phyloP scores from a whole-genome alignment of 2,113 vertebrate genomes.

The Leiothrix lutea region DNA sequence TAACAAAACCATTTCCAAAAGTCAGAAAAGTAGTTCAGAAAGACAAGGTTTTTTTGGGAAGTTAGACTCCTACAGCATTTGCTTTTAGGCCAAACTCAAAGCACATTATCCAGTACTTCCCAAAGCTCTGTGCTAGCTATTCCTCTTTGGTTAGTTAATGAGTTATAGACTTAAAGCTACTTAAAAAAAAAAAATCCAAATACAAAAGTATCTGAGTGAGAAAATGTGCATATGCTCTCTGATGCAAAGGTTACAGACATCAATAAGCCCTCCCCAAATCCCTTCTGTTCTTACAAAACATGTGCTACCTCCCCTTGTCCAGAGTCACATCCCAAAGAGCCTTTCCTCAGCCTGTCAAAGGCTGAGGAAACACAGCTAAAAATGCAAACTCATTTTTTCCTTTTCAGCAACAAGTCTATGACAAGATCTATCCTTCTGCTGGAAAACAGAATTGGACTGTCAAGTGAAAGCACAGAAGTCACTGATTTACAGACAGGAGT shows the following conservation, averaged over 20 bases:
- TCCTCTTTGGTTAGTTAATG: constrained; percentile 29
- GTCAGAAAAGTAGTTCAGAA: neutral
- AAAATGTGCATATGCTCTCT: neutral
- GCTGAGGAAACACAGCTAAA: neutral
- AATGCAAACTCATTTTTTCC: neutral
- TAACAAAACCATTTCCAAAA: neutral
- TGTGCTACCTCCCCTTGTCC: rapidly evolving
- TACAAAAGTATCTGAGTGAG: neutral
- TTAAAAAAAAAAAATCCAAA: neutral
- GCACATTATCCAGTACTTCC: neutral
- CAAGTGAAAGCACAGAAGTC: neutral
- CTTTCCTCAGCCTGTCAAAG: neutral
- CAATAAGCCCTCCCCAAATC: neutral
- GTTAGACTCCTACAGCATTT: neutral
- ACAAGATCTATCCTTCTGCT: neutral
- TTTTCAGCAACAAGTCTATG: neutral
- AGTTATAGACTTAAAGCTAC: neutral
- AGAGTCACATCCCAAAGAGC: neutral
- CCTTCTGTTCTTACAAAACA: neutral
- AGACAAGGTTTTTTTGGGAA: neutral
- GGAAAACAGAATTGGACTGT: neutral
- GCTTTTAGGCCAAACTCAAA: neutral
- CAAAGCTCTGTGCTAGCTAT: neutral
- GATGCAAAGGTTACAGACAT: neutral
- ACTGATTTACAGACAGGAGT: neutral